A percentile compares a stretch with the other conserved stretches of the same genome.
Conservation (phyloP, 92 coral and sea anemone species). For the Actinostola sp. region DNA sequence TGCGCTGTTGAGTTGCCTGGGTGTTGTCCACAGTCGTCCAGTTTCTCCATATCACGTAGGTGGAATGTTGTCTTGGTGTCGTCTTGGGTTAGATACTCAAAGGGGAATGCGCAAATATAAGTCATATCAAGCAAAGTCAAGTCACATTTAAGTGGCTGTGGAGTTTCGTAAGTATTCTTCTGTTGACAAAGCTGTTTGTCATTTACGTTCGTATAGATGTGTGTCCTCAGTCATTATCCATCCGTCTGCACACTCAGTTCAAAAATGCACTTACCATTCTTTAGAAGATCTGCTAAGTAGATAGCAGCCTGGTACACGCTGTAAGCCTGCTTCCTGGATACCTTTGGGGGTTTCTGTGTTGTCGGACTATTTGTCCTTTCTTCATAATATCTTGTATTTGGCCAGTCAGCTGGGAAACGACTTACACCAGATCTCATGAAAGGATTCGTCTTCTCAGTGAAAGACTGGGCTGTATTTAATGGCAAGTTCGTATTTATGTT, state of each 20-base stretch:
- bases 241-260: too few species aligned
- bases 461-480: neutral
- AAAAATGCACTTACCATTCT: constrained; percentile 55
- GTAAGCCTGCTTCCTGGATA: constrained; percentile 47
- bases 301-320: constrained; percentile 71
- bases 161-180: too few species aligned
- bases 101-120: too few species aligned
- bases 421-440: neutral
- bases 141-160: too few species aligned
- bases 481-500: neutral
- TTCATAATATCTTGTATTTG: constrained; percentile 8
- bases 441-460: constrained; percentile 3
- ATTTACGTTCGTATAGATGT: too few species aligned
- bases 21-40: too few species aligned
- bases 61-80: too few species aligned
- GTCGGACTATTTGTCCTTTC: neutral
- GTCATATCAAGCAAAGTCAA: too few species aligned
- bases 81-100: too few species aligned
- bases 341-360: neutral
- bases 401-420: neutral
- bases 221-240: neutral
- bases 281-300: constrained; percentile 68
- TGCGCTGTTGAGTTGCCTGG: too few species aligned
- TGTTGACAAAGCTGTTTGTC: too few species aligned
- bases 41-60: too few species aligned